Conservation (phyloP, 92 coral and sea anemone genomes). For the Siderastrea siderea region DNA sequence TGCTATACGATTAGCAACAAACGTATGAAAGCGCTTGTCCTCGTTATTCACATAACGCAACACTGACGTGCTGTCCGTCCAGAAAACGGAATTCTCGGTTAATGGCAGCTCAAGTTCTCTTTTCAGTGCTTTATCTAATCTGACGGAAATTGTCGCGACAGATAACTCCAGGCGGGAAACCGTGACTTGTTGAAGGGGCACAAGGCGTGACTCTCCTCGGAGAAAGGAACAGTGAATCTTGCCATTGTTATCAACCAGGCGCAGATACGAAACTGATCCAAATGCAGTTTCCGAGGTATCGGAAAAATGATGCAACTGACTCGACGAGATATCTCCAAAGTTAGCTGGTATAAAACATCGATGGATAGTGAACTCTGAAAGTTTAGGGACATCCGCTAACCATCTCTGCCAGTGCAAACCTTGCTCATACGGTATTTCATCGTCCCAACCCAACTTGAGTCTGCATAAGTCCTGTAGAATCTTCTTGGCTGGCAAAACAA, state of each 20-base stretch:
- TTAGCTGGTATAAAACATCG: too few relatives aligned
- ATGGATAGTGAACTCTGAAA: too few relatives aligned
- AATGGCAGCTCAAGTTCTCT: conserved; percentile 4
- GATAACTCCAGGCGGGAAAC: conserved; percentile 38
- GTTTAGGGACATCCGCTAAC: too few relatives aligned
- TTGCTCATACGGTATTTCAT: not conserved
- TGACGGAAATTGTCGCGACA: conserved; percentile 23
- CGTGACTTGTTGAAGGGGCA: conserved; percentile 24
- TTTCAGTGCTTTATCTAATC: conserved; percentile 11
- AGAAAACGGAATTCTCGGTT: conserved; percentile 19
- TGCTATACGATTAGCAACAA: conserved; percentile 33
- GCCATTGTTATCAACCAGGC: conserved; percentile 13
- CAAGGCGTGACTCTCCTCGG: conserved; percentile 40
- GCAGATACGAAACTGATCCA: conserved; percentile 36
- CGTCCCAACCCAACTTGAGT: not conserved
- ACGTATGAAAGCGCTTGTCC: conserved; percentile 29
- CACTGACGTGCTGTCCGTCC: conserved; percentile 48
- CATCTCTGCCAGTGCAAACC: not conserved
- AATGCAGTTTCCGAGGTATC: conserved; percentile 47
- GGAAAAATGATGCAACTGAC: conserved; percentile 11
- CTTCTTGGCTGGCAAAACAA: too few relatives aligned
- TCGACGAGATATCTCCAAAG: too few relatives aligned
- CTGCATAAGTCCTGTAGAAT: too few relatives aligned
- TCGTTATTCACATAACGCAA: conserved; percentile 27
- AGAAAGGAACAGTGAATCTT: not conserved